phyloP scores from a whole-genome alignment of 2,888 invertebrate genomes.

The Plagodis dolabraria region DNA sequence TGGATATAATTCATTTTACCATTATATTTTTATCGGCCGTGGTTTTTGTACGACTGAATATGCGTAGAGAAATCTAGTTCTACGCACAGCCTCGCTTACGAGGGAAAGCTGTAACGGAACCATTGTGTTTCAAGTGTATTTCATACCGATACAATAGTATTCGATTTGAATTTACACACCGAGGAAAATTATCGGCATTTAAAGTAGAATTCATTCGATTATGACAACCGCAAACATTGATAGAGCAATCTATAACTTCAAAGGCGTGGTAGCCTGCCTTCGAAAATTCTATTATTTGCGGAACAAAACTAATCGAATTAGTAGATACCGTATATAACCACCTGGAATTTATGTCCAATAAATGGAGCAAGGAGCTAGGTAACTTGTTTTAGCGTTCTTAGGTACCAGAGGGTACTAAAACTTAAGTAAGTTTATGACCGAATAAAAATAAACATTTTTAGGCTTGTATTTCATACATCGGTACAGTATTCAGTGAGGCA shows the following conservation, averaged over 20 bases:
- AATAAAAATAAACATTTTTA: no score
- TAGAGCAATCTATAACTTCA: conserved; percentile 10
- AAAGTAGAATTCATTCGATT: conserved; percentile 36
- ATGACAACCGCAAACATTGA: conserved; percentile 31
- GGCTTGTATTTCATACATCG: no score
- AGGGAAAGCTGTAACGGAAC: conserved; percentile 47
- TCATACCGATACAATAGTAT: conserved; percentile 48
- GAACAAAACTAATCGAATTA: no score
- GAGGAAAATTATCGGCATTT: conserved; percentile 28
- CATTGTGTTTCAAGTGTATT: conserved; percentile 49
- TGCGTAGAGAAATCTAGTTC: conserved; percentile 40
- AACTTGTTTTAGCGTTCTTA: no score
- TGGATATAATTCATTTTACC: no score
- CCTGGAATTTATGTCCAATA: no score
- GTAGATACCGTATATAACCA: no score
- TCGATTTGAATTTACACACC: conserved; percentile 42
- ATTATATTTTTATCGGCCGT: no score
- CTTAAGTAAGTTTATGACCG: no score
- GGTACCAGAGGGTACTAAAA: no score
- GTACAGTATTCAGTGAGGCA: no score
- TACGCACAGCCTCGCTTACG: conserved; percentile 36
- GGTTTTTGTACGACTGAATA: conserved; percentile 17
- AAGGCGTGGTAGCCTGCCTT: conserved; percentile 23
- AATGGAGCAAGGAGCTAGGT: no score
- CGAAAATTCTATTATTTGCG: conserved; percentile 3